A percentile compares a stretch with the other conserved stretches of the same genome.
phyloP scores from a whole-genome alignment of 1,140 invertebrate genomes.

The Bombyx mori region ASM3026992v2 NC_085107.1:13702501-13703000 shows the following conservation, averaged over 20 bases:
- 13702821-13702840: slow-evolving; percentile 7
- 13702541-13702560: slow-evolving; percentile 29
- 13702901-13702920: background rate
- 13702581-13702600: slow-evolving; percentile 51
- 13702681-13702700: slow-evolving; percentile 47
- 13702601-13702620: slow-evolving; percentile 58
- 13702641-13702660: slow-evolving; percentile 52
- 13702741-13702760: slow-evolving; percentile 12
- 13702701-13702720: slow-evolving; percentile 35
- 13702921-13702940: slow-evolving; percentile 3
- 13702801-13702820: slow-evolving; percentile 11
- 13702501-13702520: slow-evolving; percentile 52
- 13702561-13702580: slow-evolving; percentile 31
- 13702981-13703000: too few relatives aligned
- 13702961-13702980: slow-evolving; percentile 6
- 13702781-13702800: slow-evolving; percentile 22
- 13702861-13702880: background rate
- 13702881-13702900: background rate
- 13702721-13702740: slow-evolving; percentile 22
- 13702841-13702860: slow-evolving; percentile 1
- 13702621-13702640: slow-evolving; percentile 59
- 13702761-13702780: slow-evolving; percentile 33
- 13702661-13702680: slow-evolving; percentile 43
- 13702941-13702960: slow-evolving; percentile 10
- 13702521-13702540: slow-evolving; percentile 42